These are phyloP conservation scores for Irena cyanogastra DNA, from an alignment of 2,113 vertebrate species.

Conservation along the genomic window DNA sequence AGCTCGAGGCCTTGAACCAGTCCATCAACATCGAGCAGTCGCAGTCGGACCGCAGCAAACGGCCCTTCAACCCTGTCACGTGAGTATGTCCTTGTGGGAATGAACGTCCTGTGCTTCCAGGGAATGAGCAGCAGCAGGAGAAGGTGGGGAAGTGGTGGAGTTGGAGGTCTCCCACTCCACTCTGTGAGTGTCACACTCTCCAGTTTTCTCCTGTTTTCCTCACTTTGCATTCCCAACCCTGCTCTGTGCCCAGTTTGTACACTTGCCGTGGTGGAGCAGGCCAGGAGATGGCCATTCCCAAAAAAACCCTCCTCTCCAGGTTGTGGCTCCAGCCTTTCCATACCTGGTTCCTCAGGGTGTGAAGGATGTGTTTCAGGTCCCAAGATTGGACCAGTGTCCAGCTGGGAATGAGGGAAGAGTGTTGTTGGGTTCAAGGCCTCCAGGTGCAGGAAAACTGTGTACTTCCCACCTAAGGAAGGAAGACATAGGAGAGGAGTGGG, in stretches of 20 bases:
- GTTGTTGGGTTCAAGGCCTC: not conserved
- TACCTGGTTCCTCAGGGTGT: not conserved
- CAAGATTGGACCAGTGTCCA: not conserved
- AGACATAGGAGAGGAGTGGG: not conserved
- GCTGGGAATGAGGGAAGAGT: not conserved
- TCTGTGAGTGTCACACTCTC: not conserved
- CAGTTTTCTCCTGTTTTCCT: not conserved
- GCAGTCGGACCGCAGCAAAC: conserved; percentile 95
- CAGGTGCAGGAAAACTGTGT: no score
- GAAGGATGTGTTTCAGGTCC: not conserved
- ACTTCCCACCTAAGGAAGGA: not conserved
- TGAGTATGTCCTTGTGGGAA: conserved; percentile 64
- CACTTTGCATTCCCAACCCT: not conserved
- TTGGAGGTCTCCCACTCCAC: accelerated
- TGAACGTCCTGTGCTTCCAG: not conserved
- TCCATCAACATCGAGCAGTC: conserved; percentile 98
- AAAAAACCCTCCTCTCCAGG: not conserved
- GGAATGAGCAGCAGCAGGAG: not conserved
- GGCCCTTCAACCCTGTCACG: conserved; percentile 97
- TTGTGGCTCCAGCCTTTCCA: not conserved
- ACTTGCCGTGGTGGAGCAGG: not conserved
- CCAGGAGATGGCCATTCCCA: not conserved
- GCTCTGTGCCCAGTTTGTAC: not conserved
- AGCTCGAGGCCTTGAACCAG: conserved; percentile 97
- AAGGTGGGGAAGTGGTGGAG: not conserved